phyloP scores from a whole-genome alignment of 2,113 vertebrate species.

The Phainopepla nitens region DNA sequence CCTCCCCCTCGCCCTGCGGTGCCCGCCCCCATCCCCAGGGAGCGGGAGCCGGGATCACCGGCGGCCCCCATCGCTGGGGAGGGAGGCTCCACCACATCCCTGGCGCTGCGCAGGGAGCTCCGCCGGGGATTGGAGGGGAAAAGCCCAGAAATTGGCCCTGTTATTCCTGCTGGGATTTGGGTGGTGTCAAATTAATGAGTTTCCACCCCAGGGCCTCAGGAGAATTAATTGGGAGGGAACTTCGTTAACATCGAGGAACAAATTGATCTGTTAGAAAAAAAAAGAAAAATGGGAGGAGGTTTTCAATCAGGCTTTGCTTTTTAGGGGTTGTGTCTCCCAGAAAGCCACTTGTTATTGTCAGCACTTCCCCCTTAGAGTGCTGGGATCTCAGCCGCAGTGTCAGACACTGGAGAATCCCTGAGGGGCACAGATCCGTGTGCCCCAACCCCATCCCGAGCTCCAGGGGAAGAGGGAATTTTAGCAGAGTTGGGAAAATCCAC shows the following conservation, averaged over 20 bases:
- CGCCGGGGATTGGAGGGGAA: background rate
- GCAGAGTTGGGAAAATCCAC: background rate
- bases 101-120: fast-evolving
- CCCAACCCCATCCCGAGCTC: background rate
- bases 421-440: fast-evolving
- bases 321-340: background rate
- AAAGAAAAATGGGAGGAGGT: background rate
- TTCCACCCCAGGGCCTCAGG: background rate
- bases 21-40: fast-evolving
- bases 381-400: background rate
- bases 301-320: background rate
- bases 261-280: background rate
- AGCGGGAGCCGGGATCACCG: fast-evolving
- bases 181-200: background rate
- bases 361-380: background rate
- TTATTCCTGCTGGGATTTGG: background rate
- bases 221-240: constrained; percentile 15
- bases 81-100: background rate
- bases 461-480: background rate
- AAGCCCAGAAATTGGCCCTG: background rate
- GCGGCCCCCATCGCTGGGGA: background rate
- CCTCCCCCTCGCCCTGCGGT: fast-evolving
- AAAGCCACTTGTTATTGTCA: fast-evolving
- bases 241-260: background rate
- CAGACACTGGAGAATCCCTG: background rate